Evolutionary conservation across 1,140 invertebrate species (phyloP), one percentile per base, ranked within the genome.

Genomic region (Zaprionus africanus): DNA sequence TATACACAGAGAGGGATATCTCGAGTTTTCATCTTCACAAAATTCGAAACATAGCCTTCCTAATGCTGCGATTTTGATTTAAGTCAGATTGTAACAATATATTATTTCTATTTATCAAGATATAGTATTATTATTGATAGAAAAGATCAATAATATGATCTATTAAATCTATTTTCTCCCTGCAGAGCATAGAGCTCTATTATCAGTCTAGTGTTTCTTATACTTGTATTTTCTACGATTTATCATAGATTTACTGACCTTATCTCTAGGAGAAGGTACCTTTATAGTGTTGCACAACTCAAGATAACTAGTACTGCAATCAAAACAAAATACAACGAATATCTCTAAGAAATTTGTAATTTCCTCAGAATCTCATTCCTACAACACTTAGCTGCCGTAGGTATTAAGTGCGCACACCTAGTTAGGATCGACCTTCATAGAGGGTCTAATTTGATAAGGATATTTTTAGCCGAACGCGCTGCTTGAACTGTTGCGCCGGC

Each of bases 401-500:
- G 5, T 17, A 11, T 4, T 9, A 9, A 46, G n/a, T 11, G 15
- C 3, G 7, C 9, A 46, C 41, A 22, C 9, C 19, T 11, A 11
- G 19, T 51, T 51, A 51, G 13, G 22, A 19, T 24, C 46, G 46
- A 51, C 4, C 46, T 22, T 46, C 3, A 9, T 17, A 7, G 6
- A 9, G 41, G 41, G 0, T 51, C 11, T 24, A 24, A 11, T 51
- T 51, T 24, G 46, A 51, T 51, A 22, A 46, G 41, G 46, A 24
- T 51, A 51, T 51, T 76, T 67, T 63, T 54, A 49, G 57, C 34
- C 38, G 61, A 46, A 17, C 51, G 62, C 68, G 61, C 53, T 56
- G 43, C 13, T 28, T 22, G 49, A 76, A 82, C 79, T 86, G 82
- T 82, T 86, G 84, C 78, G 79, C 84, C 84, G 78, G 85, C 86